phyloP scores from a whole-genome alignment of 2,113 vertebrate species.

The Alethe diademata region DNA sequence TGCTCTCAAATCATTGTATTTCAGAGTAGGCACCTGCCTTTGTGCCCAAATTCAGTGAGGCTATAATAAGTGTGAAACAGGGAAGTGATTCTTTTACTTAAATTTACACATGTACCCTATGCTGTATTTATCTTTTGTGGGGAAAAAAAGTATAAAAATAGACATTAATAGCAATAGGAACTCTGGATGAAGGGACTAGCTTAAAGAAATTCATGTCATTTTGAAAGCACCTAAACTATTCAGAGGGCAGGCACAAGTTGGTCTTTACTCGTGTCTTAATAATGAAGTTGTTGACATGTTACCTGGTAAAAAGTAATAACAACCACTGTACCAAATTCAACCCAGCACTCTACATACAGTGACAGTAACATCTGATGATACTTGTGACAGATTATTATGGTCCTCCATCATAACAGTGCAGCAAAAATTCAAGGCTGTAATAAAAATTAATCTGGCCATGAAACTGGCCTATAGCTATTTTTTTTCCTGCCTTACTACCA shows the following conservation, averaged over 20 bases:
- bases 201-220: not conserved
- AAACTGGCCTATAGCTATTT: not conserved
- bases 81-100: not conserved
- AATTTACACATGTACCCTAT: not conserved
- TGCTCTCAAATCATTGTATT: not conserved
- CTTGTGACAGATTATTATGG: conserved; percentile 18
- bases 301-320: not conserved
- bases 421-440: conserved; percentile 43
- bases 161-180: not conserved
- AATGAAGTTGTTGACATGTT: not conserved
- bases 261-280: not conserved
- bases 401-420: conserved; percentile 8
- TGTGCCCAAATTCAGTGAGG: not conserved
- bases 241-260: not conserved
- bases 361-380: not conserved
- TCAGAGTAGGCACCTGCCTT: not conserved
- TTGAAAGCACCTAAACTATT: not conserved
- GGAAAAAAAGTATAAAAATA: not conserved
- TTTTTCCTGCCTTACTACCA: not conserved
- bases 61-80: not conserved
- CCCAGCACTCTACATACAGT: not conserved
- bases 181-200: not conserved
- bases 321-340: not conserved
- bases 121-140: not conserved
- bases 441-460: conserved; percentile 41